Conservation (phyloP, 92 coral and sea anemone species). For the Phenganax subtilis region DNA sequence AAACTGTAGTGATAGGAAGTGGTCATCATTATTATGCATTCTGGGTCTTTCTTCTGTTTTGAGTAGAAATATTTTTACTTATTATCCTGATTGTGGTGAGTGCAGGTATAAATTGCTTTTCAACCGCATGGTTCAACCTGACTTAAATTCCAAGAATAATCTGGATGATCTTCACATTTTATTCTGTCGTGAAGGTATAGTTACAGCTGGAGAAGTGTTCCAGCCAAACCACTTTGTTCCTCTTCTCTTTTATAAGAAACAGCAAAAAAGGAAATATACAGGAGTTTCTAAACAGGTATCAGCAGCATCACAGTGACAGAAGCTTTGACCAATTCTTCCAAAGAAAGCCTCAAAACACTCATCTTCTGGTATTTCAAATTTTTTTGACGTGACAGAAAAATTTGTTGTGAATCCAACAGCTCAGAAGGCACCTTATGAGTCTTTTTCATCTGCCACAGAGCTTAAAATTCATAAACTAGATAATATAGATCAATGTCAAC, state of each 20-base stretch:
- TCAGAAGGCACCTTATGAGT: not conserved
- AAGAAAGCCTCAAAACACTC: not conserved
- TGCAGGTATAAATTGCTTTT: not conserved
- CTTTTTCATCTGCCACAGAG: not conserved
- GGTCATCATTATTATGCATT: not conserved
- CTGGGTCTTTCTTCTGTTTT: slow-evolving; percentile 18
- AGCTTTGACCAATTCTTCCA: too few relatives aligned
- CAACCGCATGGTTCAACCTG: not conserved
- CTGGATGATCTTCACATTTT: slow-evolving; percentile 12
- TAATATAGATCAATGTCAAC: too few relatives aligned
- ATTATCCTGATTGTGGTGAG: slow-evolving; percentile 16
- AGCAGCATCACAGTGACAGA: not conserved
- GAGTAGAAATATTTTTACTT: not conserved
- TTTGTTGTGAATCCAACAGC: not conserved
- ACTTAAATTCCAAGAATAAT: not conserved
- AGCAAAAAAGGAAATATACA: not conserved
- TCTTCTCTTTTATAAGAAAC: not conserved
- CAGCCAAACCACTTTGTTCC: slow-evolving; percentile 7
- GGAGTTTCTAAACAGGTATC: not conserved
- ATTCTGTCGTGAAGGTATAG: not conserved
- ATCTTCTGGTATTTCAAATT: not conserved
- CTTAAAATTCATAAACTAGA: not conserved
- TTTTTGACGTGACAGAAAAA: not conserved
- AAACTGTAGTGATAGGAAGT: not conserved
- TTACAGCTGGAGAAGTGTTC: not conserved